Evolutionary conservation across 2,888 invertebrate species (phyloP), one percentile per base, ranked within the genome.

Genomic region (Cyclophora punctaria): DNA sequence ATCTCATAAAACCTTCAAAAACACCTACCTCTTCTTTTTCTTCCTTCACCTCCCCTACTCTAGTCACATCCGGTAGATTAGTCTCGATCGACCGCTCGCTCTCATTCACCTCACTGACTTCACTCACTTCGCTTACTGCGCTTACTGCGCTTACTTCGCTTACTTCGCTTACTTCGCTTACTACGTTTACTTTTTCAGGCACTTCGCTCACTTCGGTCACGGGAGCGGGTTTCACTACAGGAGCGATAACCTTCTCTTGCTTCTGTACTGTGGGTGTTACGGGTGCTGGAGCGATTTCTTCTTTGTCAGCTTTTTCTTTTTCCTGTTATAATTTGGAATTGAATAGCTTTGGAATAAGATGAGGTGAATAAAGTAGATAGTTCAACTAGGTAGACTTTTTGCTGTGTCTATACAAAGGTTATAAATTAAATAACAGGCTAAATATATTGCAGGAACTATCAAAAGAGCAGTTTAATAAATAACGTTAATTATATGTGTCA

Each of bases 41-140:
- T 35, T 82, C 83, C 33, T 76, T 78, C 0, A 68, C 62, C 3
- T 79, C 82, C 0, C 82, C 79, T 0, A 85, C 86, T 0, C 80
- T 56, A 2, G 83, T 82, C 5, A 84, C 88, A 54, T 86, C 87
- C 0, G 86, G 86, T 48, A 87, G 56, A 46, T 80, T 85, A 0
- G 60, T 57, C 54, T 34, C 55, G 55, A 3, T 20, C 3, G 35
- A 37, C 4, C 37, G 37, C 5, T 34, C 41, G 46, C 49, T 35
- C 34, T 7, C 47, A 7, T 41, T 47, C 42, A 34, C 47, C 3
- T 35, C 20, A 40, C 45, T 7, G 4, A 5, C 4, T 5, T 37
- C 37, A 2, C 37, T 37, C 37, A 37, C 37, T 37, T 37, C 37
- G 5, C 37, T 37, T 5, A 5, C 5, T 37, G 2, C 37, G 37